A percentile compares a stretch with the other conserved stretches of the same genome.
Conservation (phyloP, 2,888 invertebrate species). For the Biston stratarius region DNA sequence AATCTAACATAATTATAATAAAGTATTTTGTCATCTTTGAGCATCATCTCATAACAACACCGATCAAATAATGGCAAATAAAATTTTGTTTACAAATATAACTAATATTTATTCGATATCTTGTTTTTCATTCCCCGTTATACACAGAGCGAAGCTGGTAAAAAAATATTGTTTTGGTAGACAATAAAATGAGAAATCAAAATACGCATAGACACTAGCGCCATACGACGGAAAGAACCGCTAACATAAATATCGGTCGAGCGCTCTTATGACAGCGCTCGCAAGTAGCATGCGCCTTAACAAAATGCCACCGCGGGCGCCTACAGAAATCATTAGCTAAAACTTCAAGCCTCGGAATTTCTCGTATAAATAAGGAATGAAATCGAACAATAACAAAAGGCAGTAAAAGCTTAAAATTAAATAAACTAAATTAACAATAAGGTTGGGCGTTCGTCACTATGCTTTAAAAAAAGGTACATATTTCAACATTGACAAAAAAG, state of each 20-base stretch:
- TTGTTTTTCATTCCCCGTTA: neutral
- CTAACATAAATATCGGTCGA: too few species aligned
- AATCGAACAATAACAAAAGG: constrained; percentile 33
- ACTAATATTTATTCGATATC: constrained; percentile 5
- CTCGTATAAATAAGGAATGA: neutral
- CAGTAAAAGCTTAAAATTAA: constrained; percentile 43
- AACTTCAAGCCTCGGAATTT: too few species aligned
- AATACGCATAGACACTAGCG: too few species aligned
- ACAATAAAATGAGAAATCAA: too few species aligned
- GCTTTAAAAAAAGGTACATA: neutral
- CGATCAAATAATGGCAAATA: constrained; percentile 2
- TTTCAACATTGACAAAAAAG: neutral
- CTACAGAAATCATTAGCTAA: too few species aligned
- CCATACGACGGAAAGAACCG: too few species aligned
- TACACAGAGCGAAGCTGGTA: too few species aligned
- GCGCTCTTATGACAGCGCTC: too few species aligned
- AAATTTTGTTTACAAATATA: neutral
- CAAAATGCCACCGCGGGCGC: too few species aligned
- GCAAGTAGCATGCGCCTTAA: too few species aligned
- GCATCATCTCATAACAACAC: constrained; percentile 10
- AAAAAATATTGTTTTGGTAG: too few species aligned
- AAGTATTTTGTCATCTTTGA: constrained; percentile 10
- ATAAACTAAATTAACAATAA: constrained; percentile 36
- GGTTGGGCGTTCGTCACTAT: constrained; percentile 29
- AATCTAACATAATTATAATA: neutral